Evolutionary conservation across 2,113 vertebrate genomes (phyloP).

Genomic region (Sylvicapra grimmia): DNA sequence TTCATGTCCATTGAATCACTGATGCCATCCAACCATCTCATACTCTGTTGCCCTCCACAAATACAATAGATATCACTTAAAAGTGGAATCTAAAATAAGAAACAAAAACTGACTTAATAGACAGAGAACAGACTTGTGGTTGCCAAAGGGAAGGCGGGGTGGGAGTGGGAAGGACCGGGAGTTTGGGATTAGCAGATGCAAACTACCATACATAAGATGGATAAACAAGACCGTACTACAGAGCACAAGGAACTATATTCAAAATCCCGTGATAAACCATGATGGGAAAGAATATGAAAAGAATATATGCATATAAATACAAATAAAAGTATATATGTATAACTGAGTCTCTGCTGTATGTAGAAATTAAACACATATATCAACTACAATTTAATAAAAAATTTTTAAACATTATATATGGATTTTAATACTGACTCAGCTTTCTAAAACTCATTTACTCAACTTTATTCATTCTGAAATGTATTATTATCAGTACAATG

Average conservation of each 20-base stretch:
- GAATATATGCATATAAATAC: not conserved
- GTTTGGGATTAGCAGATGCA: not conserved
- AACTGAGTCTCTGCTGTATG: not conserved
- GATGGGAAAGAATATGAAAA: not conserved
- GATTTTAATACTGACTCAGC: not conserved
- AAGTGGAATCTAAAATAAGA: not conserved
- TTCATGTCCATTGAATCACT: not conserved
- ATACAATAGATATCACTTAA: not conserved
- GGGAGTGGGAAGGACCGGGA: not conserved
- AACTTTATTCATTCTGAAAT: not conserved
- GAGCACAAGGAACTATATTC: not conserved
- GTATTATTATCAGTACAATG: not conserved
- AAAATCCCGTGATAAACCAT: not conserved
- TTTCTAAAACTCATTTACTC: not conserved
- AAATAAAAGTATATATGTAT: not conserved
- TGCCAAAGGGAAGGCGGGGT: not conserved
- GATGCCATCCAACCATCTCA: not conserved
- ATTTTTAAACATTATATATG: not conserved
- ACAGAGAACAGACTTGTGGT: not conserved
- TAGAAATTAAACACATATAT: not conserved
- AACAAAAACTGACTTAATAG: not conserved
- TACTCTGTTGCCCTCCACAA: not conserved
- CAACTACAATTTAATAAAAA: not conserved
- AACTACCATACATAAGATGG: not conserved
- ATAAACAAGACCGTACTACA: not conserved